These are phyloP conservation scores for Euthynnus affinis DNA, from an alignment of 2,797 vertebrate genomes.

Conservation along the genomic window DNA sequence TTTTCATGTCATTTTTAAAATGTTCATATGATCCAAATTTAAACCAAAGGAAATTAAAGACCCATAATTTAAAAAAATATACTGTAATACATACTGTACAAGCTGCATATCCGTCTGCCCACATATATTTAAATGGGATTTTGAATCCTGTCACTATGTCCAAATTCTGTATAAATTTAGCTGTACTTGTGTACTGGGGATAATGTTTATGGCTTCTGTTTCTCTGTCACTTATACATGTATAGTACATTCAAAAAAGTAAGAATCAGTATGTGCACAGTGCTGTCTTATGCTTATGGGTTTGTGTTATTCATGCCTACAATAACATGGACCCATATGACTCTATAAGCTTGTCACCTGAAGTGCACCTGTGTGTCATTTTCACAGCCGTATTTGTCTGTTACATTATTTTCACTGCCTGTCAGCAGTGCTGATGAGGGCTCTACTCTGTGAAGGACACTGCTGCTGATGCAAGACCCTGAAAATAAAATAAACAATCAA, in stretches of 20 bases:
- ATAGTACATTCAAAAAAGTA: too few relatives aligned
- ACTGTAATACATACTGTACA: too few relatives aligned
- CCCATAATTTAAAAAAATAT: too few relatives aligned
- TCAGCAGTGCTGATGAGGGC: conserved; percentile 45
- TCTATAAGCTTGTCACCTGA: background rate
- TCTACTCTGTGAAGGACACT: conserved; percentile 61
- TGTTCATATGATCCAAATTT: background rate
- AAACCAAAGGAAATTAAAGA: background rate
- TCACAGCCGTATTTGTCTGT: conserved; percentile 43
- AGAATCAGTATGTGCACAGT: background rate
- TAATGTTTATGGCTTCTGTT: background rate
- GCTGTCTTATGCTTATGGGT: background rate
- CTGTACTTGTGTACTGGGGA: conserved; percentile 5
- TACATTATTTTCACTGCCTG: conserved; percentile 20
- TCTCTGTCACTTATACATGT: background rate
- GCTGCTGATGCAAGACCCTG: conserved; percentile 66
- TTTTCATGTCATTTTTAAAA: background rate
- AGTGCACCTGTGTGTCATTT: conserved; percentile 13
- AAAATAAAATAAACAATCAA: conserved; percentile 72
- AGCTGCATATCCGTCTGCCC: conserved; percentile 1
- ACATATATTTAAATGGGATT: conserved; percentile 31
- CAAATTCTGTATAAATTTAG: conserved; percentile 1
- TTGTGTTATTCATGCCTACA: background rate
- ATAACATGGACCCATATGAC: background rate
- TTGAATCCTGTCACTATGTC: conserved; percentile 9